phyloP scores from a whole-genome alignment of 1,140 invertebrate species.

The Pogonognathellus flavescens region DNA sequence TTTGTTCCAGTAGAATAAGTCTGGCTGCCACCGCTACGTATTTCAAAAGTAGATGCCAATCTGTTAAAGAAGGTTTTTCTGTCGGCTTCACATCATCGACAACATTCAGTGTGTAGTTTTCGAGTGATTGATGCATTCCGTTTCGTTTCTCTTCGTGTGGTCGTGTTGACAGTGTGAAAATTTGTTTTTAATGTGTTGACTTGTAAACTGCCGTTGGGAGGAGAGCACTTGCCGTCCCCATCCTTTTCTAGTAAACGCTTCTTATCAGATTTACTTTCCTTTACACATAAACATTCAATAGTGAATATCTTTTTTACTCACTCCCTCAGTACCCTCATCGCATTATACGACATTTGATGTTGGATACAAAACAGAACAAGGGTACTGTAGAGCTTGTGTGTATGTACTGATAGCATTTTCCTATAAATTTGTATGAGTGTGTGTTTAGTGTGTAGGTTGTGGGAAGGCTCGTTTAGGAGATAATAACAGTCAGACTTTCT shows the following conservation, averaged over 20 bases:
- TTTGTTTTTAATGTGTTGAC: slow-evolving; percentile 45
- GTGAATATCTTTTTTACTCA: too few species aligned
- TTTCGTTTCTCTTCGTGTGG: slow-evolving; percentile 11
- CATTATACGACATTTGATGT: too few species aligned
- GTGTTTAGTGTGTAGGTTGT: too few species aligned
- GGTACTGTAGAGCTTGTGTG: neutral
- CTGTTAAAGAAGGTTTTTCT: neutral
- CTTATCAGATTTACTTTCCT: slow-evolving; percentile 17
- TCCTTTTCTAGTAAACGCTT: neutral
- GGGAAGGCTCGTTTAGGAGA: too few species aligned
- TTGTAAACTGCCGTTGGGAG: neutral
- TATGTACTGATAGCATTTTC: neutral
- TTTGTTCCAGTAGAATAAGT: too few species aligned
- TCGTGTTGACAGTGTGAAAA: slow-evolving; percentile 28
- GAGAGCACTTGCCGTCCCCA: neutral
- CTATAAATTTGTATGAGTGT: too few species aligned
- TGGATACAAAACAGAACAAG: neutral
- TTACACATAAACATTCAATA: neutral
- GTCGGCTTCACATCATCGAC: neutral
- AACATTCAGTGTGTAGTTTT: neutral
- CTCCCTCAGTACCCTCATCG: too few species aligned
- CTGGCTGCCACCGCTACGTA: too few species aligned
- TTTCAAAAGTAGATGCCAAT: slow-evolving; percentile 21
- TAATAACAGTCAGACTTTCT: too few species aligned
- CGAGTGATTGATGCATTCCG: slow-evolving; percentile 4